Conservation (phyloP, 2,797 vertebrate genomes). For the Poeciliopsis paucimaculata region DNA sequence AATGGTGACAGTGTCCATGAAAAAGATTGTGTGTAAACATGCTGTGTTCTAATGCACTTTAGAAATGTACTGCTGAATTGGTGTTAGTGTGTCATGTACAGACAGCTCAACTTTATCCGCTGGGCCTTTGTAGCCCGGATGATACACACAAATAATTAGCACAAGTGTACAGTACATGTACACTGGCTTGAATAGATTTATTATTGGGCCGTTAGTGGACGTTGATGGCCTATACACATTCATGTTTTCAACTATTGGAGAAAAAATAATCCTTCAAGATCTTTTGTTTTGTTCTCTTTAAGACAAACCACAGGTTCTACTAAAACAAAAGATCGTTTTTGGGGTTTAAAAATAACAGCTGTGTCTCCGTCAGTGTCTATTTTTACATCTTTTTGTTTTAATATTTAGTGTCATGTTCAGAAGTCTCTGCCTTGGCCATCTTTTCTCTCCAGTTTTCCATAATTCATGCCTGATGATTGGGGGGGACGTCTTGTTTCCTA, state of each 20-base stretch:
- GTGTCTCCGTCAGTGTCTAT: slow-evolving; percentile 6
- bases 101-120: slow-evolving; percentile 46
- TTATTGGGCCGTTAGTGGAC: slow-evolving; percentile 69
- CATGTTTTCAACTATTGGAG: slow-evolving; percentile 62
- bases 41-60: background rate
- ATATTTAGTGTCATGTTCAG: slow-evolving; percentile 26
- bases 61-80: background rate
- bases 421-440: background rate
- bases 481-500: background rate
- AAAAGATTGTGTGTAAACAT: slow-evolving; percentile 9
- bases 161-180: slow-evolving; percentile 48
- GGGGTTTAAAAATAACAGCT: slow-evolving; percentile 17
- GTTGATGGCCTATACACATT: slow-evolving; percentile 69
- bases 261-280: slow-evolving; percentile 48
- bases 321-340: slow-evolving; percentile 25
- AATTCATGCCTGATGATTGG: background rate
- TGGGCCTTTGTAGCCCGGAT: slow-evolving; percentile 53
- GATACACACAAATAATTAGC: slow-evolving; percentile 72
- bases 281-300: slow-evolving; percentile 44
- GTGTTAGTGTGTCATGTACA: slow-evolving; percentile 17
- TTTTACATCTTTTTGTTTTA: slow-evolving; percentile 43
- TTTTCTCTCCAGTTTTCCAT: background rate
- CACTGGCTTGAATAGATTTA: slow-evolving; percentile 68
- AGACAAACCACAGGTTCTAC: slow-evolving; percentile 37
- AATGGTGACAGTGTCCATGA: slow-evolving; percentile 22